Base-by-base conservation (phyloP, 2,113 vertebrate species). In the Alexandromys fortis region DNA sequence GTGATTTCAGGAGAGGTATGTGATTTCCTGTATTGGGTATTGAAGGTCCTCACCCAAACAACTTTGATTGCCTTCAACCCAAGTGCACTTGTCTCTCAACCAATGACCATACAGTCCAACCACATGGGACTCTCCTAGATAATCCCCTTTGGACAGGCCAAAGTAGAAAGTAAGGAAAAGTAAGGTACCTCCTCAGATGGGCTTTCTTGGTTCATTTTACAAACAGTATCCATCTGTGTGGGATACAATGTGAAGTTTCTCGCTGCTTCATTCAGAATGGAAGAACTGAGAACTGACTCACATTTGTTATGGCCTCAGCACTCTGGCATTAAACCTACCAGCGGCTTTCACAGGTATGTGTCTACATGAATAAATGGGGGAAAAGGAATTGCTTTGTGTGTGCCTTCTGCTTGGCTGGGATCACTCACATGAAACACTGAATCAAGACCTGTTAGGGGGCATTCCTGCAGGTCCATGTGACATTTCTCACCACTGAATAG, bases 1-100 rank as follows among this genome's bases (percentile, higher is more conserved):
- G 10, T 76, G 21, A 65, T 65, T 52, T 24, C 17, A 9, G 58
- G 52, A 81, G 9, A 61, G 4, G 1, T 8, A 26, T 67, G 26
- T 67, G n/a, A 47, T 38, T 47, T 70, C 63, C 63, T 1, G 0
- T 0, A 45, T 42, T 67, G 3, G 13, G 14, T 33, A 9, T 0
- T 10, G 24, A 58, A 24, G 47, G 17, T 47, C 14, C 45, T 47
- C 68, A 7, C 2, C 17, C n/a, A 73, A 10, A 10, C 9, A 72
- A 5, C 8, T 42, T 26, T 63, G 35, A 38, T 38, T 47, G 65
- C 47, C 47, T 14, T 45, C n/a, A 9, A n/a, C n/a, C 94, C 7
- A 30, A 38, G 8, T 45, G 63, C 63, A 45, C 3, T 68, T 10
- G 17, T 21, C 4, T 26, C 63, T 42, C 2, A 22, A 9, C 35